Base-by-base conservation (phyloP, 2,888 invertebrate genomes). In the Lithophane leautieri region DNA sequence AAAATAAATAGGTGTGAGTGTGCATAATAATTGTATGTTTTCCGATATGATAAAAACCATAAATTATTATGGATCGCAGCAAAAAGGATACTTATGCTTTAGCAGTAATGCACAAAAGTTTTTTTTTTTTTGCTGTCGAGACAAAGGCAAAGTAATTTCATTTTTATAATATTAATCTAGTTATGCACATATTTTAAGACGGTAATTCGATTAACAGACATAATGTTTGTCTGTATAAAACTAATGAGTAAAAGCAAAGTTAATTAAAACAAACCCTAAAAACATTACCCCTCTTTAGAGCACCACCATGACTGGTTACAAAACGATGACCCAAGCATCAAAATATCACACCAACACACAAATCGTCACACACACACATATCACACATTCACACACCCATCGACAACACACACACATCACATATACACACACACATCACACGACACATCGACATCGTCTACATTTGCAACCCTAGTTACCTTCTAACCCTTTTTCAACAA, bases 401-500 rank as follows among this genome's bases (percentile, higher is more conserved):
- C n/a, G n/a, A n/a, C n/a, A n/a, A 34, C 34, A 34, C 34, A 34
- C 34, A 34, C 34, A 34, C 34, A 34, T n/a, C 3, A 28, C 28
- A 28, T 3, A 28, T 3, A 34, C 2, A 34, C 34, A 34, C 34
- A 34, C 34, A 34, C 34, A 34, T 34, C 34, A 34, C 34, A 34
- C 34, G 34, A 34, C 2, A 34, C 34, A 34, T 34, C 34, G 34
- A 34, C 34, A 34, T 34, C 50, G 7, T 19, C 50, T 40, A 40
- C 25, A 68, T 34, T 58, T 50, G 19, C n/a, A 40, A 69, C 7
- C 61, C 76, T 47, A 63, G 74, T 80, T 47, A 58, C 62, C 16
- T 73, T 25, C 40, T 7, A 52, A 74, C 11, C 19, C 56, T 56
- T 76, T 82, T 63, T 28, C 65, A 71, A 65, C 58, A 70, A 74